Conservation (phyloP, 1,140 invertebrate genomes). For the Rhagoletis zephyria region DNA sequence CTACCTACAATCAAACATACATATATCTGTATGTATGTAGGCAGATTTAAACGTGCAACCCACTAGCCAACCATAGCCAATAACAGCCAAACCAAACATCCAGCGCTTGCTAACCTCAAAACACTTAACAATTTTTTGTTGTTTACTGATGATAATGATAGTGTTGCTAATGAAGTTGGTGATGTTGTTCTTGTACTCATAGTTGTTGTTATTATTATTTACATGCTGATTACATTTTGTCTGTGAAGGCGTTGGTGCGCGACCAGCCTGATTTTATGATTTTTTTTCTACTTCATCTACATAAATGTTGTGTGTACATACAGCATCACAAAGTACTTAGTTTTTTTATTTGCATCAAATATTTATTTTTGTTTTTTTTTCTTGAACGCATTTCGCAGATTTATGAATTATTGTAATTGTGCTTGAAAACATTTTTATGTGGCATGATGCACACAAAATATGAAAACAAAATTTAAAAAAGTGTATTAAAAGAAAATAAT, state of each 20-base stretch:
- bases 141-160: constrained; percentile 2
- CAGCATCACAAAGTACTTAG: not conserved
- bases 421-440: constrained; percentile 28
- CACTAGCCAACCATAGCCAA: not conserved
- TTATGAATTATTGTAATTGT: constrained; percentile 50
- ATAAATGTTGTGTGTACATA: constrained; percentile 26
- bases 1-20: too few relatives aligned
- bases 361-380: not conserved
- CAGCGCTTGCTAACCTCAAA: not conserved
- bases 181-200: not conserved
- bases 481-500: too few relatives aligned
- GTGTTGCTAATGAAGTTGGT: constrained; percentile 35
- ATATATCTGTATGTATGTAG: not conserved
- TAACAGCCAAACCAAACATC: not conserved
- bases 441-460: constrained; percentile 10
- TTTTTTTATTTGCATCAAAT: not conserved
- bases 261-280: not conserved
- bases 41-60: not conserved
- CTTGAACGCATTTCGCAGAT: constrained; percentile 13
- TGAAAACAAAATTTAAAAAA: not conserved
- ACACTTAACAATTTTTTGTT: not conserved
- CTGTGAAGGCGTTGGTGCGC: constrained; percentile 43
- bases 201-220: constrained; percentile 3
- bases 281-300: constrained; percentile 19
- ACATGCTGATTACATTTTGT: constrained; percentile 52